These are phyloP conservation scores for Psilanteris sp. DNA, from an alignment of 1,140 invertebrate genomes.

Conservation along the genomic window DNA sequence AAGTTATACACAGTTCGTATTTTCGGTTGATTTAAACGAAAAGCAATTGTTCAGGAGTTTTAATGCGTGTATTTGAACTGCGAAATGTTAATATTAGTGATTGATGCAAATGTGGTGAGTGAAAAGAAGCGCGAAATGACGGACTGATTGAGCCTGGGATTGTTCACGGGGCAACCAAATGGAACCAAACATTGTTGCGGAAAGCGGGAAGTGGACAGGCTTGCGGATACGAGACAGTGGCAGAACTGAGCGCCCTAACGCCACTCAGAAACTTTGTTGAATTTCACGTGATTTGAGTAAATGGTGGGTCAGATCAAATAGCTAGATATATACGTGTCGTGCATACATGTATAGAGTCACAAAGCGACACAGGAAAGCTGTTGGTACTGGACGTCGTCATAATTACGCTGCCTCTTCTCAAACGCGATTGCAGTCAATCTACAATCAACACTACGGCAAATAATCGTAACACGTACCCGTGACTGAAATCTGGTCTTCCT, in stretches of 20 bases:
- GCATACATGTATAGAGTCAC: conserved; percentile 55
- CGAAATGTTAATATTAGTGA: conserved; percentile 36
- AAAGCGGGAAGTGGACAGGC: conserved; percentile 43
- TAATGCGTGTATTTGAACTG: conserved; percentile 7
- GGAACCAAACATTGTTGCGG: conserved; percentile 63
- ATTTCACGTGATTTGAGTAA: conserved; percentile 76
- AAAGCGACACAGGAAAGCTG: conserved; percentile 58
- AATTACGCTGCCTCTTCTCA: conserved; percentile 66
- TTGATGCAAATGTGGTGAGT: conserved; percentile 9
- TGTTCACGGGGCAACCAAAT: conserved; percentile 31
- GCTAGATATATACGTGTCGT: conserved; percentile 70
- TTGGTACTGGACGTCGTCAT: conserved; percentile 56
- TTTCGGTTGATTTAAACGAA: too few species aligned
- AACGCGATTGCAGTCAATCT: conserved; percentile 68
- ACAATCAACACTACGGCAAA: conserved; percentile 68
- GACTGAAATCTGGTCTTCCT: conserved; percentile 11
- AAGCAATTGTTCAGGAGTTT: conserved; percentile 20
- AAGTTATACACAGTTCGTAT: too few species aligned
- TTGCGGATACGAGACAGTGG: conserved; percentile 60
- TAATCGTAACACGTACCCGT: conserved; percentile 27
- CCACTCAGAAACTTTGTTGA: conserved; percentile 75
- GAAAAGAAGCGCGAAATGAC: conserved; percentile 52
- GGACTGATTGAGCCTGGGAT: conserved; percentile 29
- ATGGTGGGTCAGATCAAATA: conserved; percentile 74
- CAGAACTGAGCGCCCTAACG: conserved; percentile 50